These are phyloP conservation scores for Gambelia wislizenii DNA, from an alignment of 2,797 vertebrate genomes.

Conservation along the genomic window DNA sequence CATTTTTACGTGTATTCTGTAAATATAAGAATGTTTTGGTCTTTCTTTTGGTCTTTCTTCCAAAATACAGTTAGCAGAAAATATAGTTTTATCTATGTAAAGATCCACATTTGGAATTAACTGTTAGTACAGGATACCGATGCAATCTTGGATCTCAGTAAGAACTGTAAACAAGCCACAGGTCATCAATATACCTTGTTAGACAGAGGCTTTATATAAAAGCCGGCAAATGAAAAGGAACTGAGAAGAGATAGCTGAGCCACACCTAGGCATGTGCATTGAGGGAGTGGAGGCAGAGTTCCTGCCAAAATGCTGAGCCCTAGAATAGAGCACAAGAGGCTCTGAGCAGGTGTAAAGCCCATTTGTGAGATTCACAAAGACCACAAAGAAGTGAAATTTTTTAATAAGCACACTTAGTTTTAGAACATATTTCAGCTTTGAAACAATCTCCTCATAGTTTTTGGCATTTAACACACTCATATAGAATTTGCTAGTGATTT, in stretches of 20 bases:
- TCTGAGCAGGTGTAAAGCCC: background rate
- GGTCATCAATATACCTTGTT: background rate
- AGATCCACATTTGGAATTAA: background rate
- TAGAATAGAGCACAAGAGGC: no score
- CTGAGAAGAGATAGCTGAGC: no score
- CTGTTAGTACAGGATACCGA: background rate
- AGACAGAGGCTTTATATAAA: background rate
- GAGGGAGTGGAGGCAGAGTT: background rate
- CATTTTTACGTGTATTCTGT: background rate
- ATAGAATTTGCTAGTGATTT: background rate
- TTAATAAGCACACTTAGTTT: background rate
- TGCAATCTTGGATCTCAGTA: no score
- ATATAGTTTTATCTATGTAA: no score
- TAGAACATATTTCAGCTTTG: background rate
- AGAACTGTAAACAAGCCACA: background rate
- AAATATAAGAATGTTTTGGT: no score
- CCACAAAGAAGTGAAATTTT: no score
- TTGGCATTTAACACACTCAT: background rate
- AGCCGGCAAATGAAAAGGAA: no score
- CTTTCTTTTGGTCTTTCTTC: no score
- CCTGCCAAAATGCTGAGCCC: background rate
- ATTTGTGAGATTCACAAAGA: background rate
- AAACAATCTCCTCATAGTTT: background rate
- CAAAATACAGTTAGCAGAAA: no score
- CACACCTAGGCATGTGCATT: no score